Percentiles rank a stretch among this genome's conserved stretches.
Evolutionary conservation across 2,113 vertebrate genomes (phyloP).

Genomic region (Silurus meridionalis): DNA sequence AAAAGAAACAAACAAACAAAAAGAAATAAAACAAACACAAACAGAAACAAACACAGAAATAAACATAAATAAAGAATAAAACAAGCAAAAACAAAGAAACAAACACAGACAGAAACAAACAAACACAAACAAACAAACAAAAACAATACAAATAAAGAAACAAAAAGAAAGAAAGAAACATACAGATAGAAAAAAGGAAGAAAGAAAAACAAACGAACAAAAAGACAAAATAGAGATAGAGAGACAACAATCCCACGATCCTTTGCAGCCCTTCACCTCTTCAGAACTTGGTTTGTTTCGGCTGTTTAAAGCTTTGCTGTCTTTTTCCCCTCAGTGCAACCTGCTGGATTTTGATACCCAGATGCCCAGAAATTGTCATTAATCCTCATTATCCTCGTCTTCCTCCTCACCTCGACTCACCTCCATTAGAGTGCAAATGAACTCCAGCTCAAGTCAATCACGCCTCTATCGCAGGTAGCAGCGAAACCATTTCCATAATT

Average conservation of each 20-base stretch:
- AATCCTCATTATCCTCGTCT: constrained; percentile 21
- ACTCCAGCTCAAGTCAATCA: constrained; percentile 37
- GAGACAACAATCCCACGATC: neutral
- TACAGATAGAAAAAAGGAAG: no score
- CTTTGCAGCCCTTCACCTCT: neutral
- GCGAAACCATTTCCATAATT: constrained; percentile 39
- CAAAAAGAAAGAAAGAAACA: no score
- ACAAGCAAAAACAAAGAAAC: no score
- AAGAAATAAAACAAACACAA: no score
- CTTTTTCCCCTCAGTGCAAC: neutral
- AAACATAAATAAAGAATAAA: no score
- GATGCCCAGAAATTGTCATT: constrained; percentile 1
- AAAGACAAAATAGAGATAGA: no score
- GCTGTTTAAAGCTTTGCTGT: neutral
- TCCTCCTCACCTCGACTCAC: constrained; percentile 5
- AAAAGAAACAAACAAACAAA: no score
- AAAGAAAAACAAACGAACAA: no score
- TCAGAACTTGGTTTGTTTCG: neutral
- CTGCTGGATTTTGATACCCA: constrained; percentile 18
- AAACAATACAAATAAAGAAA: no score
- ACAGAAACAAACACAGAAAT: no score
- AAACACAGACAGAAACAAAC: no score
- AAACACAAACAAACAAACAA: no score
- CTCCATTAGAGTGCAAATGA: constrained; percentile 44
- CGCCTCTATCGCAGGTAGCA: constrained; percentile 39